These are phyloP conservation scores for Pagrus major DNA, from an alignment of 2,113 vertebrate genomes.

Conservation along the genomic window DNA sequence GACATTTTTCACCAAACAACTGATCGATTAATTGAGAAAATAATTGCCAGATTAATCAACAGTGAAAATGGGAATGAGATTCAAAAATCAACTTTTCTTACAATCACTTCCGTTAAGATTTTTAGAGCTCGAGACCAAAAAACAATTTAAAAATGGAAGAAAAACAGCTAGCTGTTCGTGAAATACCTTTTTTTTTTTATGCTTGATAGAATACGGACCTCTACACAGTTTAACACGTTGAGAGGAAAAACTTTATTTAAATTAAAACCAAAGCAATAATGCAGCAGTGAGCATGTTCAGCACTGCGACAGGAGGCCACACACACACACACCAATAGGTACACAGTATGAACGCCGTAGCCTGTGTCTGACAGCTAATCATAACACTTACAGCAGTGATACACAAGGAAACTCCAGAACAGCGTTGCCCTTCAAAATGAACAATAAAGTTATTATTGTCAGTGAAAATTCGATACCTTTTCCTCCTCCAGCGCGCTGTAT, in stretches of 20 bases:
- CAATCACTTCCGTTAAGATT: too few species aligned
- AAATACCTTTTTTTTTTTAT: background rate
- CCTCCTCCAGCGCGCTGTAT: slow-evolving; percentile 4
- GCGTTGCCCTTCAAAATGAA: background rate
- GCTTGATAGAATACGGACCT: background rate
- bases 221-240: slow-evolving; percentile 12
- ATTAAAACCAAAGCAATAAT: slow-evolving; percentile 80
- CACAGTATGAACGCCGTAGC: slow-evolving; percentile 37
- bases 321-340: background rate
- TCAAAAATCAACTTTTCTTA: too few species aligned
- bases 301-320: slow-evolving; percentile 46
- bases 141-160: background rate
- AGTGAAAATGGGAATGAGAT: too few species aligned
- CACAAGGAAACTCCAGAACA: slow-evolving; percentile 8
- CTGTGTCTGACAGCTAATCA: slow-evolving; percentile 39
- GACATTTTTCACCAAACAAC: too few species aligned
- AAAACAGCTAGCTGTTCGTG: background rate
- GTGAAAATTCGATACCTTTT: background rate
- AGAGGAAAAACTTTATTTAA: slow-evolving; percentile 83
- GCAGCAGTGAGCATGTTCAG: slow-evolving; percentile 58
- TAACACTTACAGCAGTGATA: slow-evolving; percentile 48
- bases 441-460: background rate
- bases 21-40: too few species aligned
- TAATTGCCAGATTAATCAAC: too few species aligned
- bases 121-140: too few species aligned